Evolutionary conservation across 2,888 invertebrate genomes (phyloP).

Genomic region (Drosophila neutralis): DNA sequence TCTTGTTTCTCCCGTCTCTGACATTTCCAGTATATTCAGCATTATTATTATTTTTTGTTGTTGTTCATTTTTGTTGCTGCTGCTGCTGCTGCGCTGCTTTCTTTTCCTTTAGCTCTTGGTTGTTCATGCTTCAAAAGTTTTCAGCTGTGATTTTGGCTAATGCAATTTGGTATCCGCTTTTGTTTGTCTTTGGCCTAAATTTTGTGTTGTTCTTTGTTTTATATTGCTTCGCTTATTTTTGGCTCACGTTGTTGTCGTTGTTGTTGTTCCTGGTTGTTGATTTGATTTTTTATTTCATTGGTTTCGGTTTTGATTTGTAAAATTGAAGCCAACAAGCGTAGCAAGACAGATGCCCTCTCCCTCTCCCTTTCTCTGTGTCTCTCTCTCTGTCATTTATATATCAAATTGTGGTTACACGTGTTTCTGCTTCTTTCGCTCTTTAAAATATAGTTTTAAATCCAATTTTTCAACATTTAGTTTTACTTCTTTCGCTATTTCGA

Average conservation of each 20-base stretch:
- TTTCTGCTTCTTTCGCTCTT: neutral
- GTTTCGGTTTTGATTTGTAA: constrained; percentile 23
- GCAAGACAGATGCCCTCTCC: constrained; percentile 5
- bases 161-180: constrained; percentile 74
- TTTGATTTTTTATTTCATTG: constrained; percentile 48
- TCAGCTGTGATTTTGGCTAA: constrained; percentile 73
- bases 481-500: constrained; percentile 13
- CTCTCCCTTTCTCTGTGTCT: neutral
- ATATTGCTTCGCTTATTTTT: constrained; percentile 15
- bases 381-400: neutral
- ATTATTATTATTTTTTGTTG: constrained; percentile 11
- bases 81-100: constrained; percentile 36
- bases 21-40: neutral
- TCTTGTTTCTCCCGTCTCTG: neutral
- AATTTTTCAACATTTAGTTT: neutral
- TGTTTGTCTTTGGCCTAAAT: constrained; percentile 76
- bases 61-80: constrained; percentile 28
- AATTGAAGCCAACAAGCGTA: constrained; percentile 24
- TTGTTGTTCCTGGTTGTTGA: constrained; percentile 18
- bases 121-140: constrained; percentile 73
- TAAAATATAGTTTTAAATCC: neutral
- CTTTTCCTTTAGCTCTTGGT: constrained; percentile 26
- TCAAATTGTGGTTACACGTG: neutral
- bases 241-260: constrained; percentile 9
- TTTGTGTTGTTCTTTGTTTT: constrained; percentile 21